Evolutionary conservation across 1,140 invertebrate species (phyloP).

Genomic region (Proctacanthus coquilletti): DNA sequence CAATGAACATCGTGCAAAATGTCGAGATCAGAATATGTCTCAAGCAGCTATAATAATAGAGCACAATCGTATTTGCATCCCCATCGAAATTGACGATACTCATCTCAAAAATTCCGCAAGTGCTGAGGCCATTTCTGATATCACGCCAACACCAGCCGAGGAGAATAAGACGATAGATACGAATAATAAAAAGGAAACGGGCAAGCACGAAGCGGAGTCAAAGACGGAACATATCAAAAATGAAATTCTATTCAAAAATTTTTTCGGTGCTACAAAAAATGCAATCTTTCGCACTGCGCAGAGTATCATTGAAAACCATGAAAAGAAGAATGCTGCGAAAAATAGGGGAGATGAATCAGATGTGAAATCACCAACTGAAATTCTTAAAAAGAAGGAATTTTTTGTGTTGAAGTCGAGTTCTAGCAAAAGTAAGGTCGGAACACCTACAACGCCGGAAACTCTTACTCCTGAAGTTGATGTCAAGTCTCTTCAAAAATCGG

Average conservation of each 20-base stretch:
- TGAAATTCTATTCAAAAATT: constrained; percentile 25
- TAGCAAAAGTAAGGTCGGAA: constrained; percentile 19
- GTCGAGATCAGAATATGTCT: constrained; percentile 28
- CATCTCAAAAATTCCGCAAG: no score
- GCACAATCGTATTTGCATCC: constrained; percentile 6
- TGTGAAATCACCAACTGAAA: constrained; percentile 25
- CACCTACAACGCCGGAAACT: constrained; percentile 18
- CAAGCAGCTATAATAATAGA: constrained; percentile 20
- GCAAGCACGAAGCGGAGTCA: constrained; percentile 3
- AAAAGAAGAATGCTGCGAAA: constrained; percentile 29
- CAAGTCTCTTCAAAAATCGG: constrained; percentile 15
- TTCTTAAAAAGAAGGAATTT: constrained; percentile 28
- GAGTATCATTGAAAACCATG: constrained; percentile 29
- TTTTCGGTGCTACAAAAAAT: constrained; percentile 29
- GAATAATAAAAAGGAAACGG: constrained; percentile 1
- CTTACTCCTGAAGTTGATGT: constrained; percentile 8
- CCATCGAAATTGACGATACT: constrained; percentile 6
- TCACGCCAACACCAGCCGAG: neutral
- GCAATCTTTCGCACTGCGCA: constrained; percentile 30
- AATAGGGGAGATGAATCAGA: constrained; percentile 20
- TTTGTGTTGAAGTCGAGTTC: constrained; percentile 24
- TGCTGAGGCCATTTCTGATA: neutral
- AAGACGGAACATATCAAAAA: constrained; percentile 17
- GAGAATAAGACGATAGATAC: neutral
- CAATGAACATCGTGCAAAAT: constrained; percentile 14